Conservation (phyloP, 2,797 vertebrate species). For the Rhadinocentrus ornatus region DNA sequence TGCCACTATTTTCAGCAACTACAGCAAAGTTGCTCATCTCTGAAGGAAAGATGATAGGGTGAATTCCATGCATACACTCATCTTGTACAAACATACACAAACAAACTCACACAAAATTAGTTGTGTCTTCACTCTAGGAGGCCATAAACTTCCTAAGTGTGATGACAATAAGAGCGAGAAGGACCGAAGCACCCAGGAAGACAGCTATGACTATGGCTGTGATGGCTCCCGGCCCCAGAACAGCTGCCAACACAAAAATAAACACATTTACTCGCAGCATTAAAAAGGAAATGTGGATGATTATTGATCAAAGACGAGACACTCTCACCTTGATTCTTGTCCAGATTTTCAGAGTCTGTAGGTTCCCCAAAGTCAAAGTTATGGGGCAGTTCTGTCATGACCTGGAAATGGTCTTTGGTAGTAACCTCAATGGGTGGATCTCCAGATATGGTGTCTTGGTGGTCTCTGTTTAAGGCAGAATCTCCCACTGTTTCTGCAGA, state of each 20-base stretch:
- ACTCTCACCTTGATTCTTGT: slow-evolving; percentile 81
- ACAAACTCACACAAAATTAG: slow-evolving; percentile 2
- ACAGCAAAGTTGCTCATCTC: slow-evolving; percentile 38
- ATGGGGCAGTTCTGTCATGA: slow-evolving; percentile 63
- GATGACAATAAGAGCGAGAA: slow-evolving; percentile 93
- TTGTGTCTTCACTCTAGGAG: slow-evolving; percentile 78
- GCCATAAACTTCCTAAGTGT: slow-evolving; percentile 93
- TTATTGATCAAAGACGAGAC: not conserved
- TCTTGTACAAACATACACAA: not conserved
- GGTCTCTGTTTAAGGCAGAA: slow-evolving; percentile 84
- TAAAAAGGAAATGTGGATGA: not conserved
- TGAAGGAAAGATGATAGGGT: not conserved
- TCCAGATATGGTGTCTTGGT: slow-evolving; percentile 90
- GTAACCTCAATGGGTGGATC: slow-evolving; percentile 83
- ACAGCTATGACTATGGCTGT: slow-evolving; percentile 96
- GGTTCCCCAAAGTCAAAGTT: slow-evolving; percentile 84
- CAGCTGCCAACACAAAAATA: slow-evolving; percentile 76
- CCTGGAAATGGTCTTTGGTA: slow-evolving; percentile 72
- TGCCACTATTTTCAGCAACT: slow-evolving; percentile 59
- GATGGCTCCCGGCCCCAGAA: slow-evolving; percentile 93
- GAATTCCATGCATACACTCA: slow-evolving; percentile 25
- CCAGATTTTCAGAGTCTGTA: slow-evolving; percentile 78
- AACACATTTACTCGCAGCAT: slow-evolving; percentile 7
- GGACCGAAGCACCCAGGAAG: slow-evolving; percentile 94
- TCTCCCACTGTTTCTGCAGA: slow-evolving; percentile 81